Evolutionary conservation across 2,888 invertebrate genomes (phyloP).

Genomic region (Xestia xanthographa): DNA sequence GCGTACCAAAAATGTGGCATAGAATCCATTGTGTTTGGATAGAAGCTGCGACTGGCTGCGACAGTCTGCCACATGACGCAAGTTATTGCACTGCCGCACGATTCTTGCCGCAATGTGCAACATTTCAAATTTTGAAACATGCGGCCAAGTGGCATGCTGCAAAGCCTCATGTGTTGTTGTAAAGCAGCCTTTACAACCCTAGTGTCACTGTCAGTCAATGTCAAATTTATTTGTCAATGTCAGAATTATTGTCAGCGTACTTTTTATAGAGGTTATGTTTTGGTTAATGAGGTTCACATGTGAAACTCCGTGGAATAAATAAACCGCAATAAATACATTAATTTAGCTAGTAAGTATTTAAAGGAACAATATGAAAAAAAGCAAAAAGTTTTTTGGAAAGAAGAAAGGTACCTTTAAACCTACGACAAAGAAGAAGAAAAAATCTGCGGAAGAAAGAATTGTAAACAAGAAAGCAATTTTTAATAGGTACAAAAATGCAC

Average conservation of each 20-base stretch:
- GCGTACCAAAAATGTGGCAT: too few relatives aligned
- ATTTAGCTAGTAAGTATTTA: slow-evolving; percentile 4
- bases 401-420: slow-evolving; percentile 75
- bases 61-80: too few relatives aligned
- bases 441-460: slow-evolving; percentile 71
- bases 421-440: slow-evolving; percentile 77
- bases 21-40: too few relatives aligned
- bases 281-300: neutral
- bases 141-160: too few relatives aligned
- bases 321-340: neutral
- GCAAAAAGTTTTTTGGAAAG: slow-evolving; percentile 75
- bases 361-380: slow-evolving; percentile 75
- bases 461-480: slow-evolving; percentile 87
- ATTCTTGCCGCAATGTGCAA: too few relatives aligned
- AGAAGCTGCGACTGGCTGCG: too few relatives aligned
- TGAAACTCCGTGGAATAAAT: neutral
- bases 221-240: neutral
- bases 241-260: too few relatives aligned
- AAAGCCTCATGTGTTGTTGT: too few relatives aligned
- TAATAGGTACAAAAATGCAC: slow-evolving; percentile 88
- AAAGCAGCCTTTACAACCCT: neutral
- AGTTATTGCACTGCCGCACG: too few relatives aligned
- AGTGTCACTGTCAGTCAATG: neutral
- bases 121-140: too few relatives aligned
- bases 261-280: slow-evolving; percentile 12